Conservation (phyloP, 2,113 vertebrate species). For the Xiphias gladius region DNA sequence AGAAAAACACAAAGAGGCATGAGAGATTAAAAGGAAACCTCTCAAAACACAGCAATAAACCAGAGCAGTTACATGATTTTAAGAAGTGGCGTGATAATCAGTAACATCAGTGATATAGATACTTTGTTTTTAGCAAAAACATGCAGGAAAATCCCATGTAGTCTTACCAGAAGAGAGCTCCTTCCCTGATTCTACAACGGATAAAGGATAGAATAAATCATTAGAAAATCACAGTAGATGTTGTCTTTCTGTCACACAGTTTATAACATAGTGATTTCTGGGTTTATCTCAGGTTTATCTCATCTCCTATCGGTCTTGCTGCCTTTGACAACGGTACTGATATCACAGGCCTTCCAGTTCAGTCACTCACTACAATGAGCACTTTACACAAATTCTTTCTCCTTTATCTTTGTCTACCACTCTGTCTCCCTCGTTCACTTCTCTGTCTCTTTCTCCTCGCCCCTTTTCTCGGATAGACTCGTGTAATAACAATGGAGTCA, state of each 20-base stretch:
- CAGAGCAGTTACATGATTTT: background rate
- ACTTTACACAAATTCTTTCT: conserved; percentile 74
- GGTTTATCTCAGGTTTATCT: conserved; percentile 25
- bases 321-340: conserved; percentile 48
- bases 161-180: conserved; percentile 82
- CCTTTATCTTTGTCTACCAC: conserved; percentile 67
- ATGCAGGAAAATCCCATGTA: background rate
- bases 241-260: background rate
- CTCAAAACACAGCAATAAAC: background rate
- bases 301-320: too few relatives aligned
- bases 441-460: conserved; percentile 39
- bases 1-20: background rate
- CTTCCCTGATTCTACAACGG: conserved; percentile 72
- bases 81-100: background rate
- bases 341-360: conserved; percentile 69
- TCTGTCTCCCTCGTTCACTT: conserved; percentile 56
- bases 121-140: background rate
- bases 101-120: background rate
- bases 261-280: background rate
- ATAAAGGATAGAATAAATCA: conserved; percentile 18
- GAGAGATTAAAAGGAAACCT: background rate
- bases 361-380: conserved; percentile 74
- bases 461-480: conserved; percentile 44
- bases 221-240: background rate
- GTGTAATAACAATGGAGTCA: conserved; percentile 76